Conservation (phyloP, 2,888 invertebrate species). For the Eupithecia tripunctaria region DNA sequence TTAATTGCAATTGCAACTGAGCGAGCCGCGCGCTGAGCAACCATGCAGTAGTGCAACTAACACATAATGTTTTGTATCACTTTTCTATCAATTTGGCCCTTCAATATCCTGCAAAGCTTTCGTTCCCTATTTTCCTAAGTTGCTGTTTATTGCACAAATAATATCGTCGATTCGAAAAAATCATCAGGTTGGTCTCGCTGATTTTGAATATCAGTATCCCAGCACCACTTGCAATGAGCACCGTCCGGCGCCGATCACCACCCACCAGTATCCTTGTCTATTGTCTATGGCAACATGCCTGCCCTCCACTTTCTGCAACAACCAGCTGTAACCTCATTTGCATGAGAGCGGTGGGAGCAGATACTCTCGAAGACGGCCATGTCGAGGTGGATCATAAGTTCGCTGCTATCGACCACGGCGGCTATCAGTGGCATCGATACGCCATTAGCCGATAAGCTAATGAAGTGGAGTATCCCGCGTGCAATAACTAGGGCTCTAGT, state of each 20-base stretch:
- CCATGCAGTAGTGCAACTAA: background rate
- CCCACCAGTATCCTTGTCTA: no score
- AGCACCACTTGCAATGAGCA: no score
- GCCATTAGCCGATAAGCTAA: constrained; percentile 22
- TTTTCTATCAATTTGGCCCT: no score
- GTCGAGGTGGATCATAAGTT: background rate
- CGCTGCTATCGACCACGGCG: background rate
- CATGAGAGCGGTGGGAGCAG: no score
- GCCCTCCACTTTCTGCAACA: no score
- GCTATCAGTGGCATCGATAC: constrained; percentile 4
- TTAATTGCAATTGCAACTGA: constrained; percentile 43
- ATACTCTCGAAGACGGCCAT: background rate
- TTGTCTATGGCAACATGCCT: no score
- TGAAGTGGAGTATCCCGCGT: constrained; percentile 14
- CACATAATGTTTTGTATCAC: background rate
- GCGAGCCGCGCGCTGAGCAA: background rate
- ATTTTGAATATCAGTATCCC: no score
- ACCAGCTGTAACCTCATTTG: no score
- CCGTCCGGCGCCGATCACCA: no score
- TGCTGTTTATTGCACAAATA: background rate
- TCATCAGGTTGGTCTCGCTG: no score
- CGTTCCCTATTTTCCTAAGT: background rate
- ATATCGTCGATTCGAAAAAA: background rate
- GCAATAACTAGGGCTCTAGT: background rate
- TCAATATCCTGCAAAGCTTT: background rate